Evolutionary conservation across 2,797 vertebrate genomes (phyloP).

Genomic region (Synaphobranchus kaupii): DNA sequence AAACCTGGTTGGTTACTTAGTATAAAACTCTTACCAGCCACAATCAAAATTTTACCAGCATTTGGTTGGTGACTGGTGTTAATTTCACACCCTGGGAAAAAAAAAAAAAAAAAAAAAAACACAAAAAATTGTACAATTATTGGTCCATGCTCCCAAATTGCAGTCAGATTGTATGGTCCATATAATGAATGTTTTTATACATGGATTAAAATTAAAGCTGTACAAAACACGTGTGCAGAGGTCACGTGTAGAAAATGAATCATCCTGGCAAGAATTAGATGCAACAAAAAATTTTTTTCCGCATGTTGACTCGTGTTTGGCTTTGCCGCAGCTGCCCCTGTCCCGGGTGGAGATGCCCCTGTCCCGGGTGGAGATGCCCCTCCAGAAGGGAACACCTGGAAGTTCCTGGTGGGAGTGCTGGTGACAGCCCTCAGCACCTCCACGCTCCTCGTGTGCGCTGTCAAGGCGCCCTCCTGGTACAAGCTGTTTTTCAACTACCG

Average conservation of each 20-base stretch:
- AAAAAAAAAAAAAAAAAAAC: too few species aligned
- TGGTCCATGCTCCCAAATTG: neutral
- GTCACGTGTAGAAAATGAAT: neutral
- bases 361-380: conserved; percentile 50
- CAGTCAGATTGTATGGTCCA: neutral
- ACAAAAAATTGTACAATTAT: too few species aligned
- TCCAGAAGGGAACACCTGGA: conserved; percentile 80
- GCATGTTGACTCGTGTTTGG: neutral
- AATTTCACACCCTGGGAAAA: too few species aligned
- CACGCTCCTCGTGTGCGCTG: conserved; percentile 74
- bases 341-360: conserved; percentile 50
- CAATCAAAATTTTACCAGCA: too few species aligned
- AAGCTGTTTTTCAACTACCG: conserved; percentile 81
- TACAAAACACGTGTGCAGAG: neutral
- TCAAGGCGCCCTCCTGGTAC: conserved; percentile 86
- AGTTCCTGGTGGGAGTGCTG: conserved; percentile 77
- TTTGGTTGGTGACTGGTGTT: too few species aligned
- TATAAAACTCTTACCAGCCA: too few species aligned
- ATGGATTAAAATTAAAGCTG: neutral
- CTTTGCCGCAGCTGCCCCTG: neutral
- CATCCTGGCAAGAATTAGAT: neutral
- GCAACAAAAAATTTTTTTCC: neutral
- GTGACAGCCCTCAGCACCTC: conserved; percentile 71
- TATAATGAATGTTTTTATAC: neutral
- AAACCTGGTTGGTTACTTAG: too few species aligned